These are phyloP conservation scores for Drosophila buzzatii DNA, from an alignment of 2,888 invertebrate species.

Conservation along the genomic window DNA sequence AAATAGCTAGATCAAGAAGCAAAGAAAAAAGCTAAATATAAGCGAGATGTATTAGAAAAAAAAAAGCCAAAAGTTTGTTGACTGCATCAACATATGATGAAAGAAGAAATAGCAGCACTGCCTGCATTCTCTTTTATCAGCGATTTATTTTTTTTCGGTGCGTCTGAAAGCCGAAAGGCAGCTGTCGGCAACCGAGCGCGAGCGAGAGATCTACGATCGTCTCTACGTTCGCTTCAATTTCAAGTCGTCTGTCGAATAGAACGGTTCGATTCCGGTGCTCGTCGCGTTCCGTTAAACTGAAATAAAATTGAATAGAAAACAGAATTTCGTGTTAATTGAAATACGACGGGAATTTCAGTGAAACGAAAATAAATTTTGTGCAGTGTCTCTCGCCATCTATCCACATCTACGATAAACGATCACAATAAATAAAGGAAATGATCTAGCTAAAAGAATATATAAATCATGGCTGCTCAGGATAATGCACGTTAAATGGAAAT, in stretches of 20 bases:
- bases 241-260: constrained; percentile 71
- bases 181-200: constrained; percentile 26
- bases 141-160: constrained; percentile 52
- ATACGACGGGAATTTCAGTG: constrained; percentile 46
- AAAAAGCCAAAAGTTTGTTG: neutral
- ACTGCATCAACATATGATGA: neutral
- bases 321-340: constrained; percentile 50
- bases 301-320: constrained; percentile 14
- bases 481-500: constrained; percentile 58
- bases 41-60: neutral
- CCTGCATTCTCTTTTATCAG: constrained; percentile 62
- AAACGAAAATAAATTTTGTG: constrained; percentile 27
- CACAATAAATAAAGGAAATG: constrained; percentile 12
- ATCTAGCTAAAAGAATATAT: constrained; percentile 4
- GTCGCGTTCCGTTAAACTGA: constrained; percentile 15
- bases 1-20: neutral
- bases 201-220: constrained; percentile 39
- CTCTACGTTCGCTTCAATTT: constrained; percentile 60
- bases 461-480: constrained; percentile 30
- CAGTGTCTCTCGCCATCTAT: constrained; percentile 15
- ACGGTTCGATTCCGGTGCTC: constrained; percentile 62
- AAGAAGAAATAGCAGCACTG: neutral
- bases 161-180: constrained; percentile 46
- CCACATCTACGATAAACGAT: constrained; percentile 6
- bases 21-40: neutral